Conservation (phyloP, 2,113 vertebrate genomes). For the Arvicanthis niloticus region DNA sequence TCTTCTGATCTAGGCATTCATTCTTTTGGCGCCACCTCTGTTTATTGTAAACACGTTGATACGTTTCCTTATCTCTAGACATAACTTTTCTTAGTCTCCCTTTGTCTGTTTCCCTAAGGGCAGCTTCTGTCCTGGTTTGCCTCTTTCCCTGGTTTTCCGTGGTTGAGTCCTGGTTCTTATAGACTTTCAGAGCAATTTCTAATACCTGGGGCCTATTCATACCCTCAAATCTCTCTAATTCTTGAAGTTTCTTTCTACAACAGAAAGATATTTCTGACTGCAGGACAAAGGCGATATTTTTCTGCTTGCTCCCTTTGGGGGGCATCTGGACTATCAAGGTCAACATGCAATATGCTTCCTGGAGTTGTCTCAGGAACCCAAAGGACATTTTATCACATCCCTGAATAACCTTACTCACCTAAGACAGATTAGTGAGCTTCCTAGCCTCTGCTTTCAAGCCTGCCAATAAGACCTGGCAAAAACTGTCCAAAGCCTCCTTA, state of each 20-base stretch:
- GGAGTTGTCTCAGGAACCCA: neutral
- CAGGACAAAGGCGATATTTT: neutral
- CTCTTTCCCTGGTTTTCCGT: neutral
- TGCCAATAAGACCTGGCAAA: neutral
- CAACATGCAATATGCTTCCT: neutral
- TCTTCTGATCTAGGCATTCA: neutral
- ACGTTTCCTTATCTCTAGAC: neutral
- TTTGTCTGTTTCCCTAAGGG: neutral
- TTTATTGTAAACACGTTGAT: neutral
- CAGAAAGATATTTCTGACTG: neutral
- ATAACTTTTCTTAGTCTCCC: neutral
- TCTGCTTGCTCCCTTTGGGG: neutral
- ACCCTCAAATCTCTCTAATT: neutral
- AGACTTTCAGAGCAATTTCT: neutral
- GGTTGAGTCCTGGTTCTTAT: neutral
- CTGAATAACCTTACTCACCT: neutral
- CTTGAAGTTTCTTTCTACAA: neutral
- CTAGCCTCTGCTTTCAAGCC: neutral
- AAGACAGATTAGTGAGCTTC: neutral
- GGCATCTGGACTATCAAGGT: neutral
- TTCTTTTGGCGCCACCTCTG: neutral
- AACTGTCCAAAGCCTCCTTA: neutral
- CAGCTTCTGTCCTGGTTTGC: neutral
- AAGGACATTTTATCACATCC: neutral
- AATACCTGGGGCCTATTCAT: neutral